A percentile compares a stretch with the other conserved stretches of the same genome.
phyloP scores from a whole-genome alignment of 2,888 invertebrate species.

The Anoplius nigerrimus region DNA sequence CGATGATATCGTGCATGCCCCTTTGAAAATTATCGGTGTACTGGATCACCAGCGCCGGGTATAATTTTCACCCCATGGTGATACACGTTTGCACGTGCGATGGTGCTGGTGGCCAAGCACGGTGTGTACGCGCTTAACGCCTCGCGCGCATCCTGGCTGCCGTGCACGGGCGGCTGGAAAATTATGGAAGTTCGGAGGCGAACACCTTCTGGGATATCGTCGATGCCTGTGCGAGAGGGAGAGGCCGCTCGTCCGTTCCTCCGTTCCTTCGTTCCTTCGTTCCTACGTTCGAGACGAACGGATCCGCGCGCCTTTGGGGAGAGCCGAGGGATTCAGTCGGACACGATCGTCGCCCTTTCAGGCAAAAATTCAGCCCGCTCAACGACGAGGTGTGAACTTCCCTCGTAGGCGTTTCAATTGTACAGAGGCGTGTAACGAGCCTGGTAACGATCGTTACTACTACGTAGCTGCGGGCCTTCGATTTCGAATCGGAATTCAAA shows the following conservation, averaged over 20 bases:
- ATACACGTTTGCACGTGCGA: constrained; percentile 18
- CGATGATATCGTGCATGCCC: constrained; percentile 60
- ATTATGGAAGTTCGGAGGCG: constrained; percentile 40
- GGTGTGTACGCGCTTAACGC: neutral
- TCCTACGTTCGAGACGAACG: neutral
- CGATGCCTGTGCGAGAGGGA: no score
- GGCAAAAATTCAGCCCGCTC: neutral
- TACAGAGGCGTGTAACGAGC: constrained; percentile 25
- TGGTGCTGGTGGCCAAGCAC: neutral
- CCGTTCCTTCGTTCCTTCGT: no score
- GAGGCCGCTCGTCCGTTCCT: no score
- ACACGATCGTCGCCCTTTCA: neutral
- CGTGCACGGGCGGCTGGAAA: constrained; percentile 16
- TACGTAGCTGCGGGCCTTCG: constrained; percentile 35
- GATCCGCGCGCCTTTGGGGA: no score
- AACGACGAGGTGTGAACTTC: constrained; percentile 31
- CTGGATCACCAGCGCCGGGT: constrained; percentile 47
- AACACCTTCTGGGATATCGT: no score
- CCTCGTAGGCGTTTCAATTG: constrained; percentile 18
- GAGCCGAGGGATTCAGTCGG: neutral
- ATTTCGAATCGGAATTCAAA: constrained; percentile 57
- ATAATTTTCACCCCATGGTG: constrained; percentile 52
- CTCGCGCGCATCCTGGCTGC: neutral
- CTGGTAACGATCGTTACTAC: constrained; percentile 28
- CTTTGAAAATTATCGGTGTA: constrained; percentile 62